phyloP scores from a whole-genome alignment of 2,113 vertebrate species.

The Hiodon alosoides region DNA sequence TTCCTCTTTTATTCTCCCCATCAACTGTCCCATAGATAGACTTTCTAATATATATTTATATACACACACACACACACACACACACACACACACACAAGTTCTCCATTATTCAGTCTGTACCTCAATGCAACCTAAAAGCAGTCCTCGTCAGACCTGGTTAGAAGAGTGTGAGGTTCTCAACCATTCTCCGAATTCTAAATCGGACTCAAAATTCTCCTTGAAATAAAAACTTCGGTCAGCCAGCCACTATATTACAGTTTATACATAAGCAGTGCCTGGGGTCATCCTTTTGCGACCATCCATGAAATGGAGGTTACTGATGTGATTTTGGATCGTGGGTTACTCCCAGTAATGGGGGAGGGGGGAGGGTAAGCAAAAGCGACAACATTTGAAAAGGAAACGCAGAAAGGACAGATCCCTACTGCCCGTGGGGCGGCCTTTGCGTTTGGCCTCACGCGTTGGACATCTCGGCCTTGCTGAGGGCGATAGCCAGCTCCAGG shows the following conservation, averaged over 20 bases:
- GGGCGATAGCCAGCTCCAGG: conserved; percentile 91
- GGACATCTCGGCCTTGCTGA: conserved; percentile 98
- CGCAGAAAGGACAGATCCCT: not conserved
- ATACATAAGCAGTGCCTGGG: conserved; percentile 39
- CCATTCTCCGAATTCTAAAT: not conserved
- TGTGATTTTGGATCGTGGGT: no score
- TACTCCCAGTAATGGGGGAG: not conserved
- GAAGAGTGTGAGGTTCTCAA: not conserved
- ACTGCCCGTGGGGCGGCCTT: not conserved
- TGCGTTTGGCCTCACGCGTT: conserved; percentile 60
- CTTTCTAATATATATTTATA: no score
- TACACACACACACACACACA: not conserved
- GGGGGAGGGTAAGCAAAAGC: no score
- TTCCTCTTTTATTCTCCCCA: not conserved
- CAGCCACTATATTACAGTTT: conserved; percentile 35
- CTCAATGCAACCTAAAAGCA: not conserved
- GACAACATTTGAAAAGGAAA: no score
- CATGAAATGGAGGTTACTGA: conserved; percentile 2
- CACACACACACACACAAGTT: not conserved
- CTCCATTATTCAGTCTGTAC: not conserved
- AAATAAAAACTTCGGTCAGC: conserved; percentile 23
- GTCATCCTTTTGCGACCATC: not conserved
- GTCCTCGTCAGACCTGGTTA: not conserved
- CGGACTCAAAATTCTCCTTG: not conserved
- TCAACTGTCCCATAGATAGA: not conserved